Base-by-base conservation (phyloP, 2,888 invertebrate genomes). In the Caradrina kadenii region DNA sequence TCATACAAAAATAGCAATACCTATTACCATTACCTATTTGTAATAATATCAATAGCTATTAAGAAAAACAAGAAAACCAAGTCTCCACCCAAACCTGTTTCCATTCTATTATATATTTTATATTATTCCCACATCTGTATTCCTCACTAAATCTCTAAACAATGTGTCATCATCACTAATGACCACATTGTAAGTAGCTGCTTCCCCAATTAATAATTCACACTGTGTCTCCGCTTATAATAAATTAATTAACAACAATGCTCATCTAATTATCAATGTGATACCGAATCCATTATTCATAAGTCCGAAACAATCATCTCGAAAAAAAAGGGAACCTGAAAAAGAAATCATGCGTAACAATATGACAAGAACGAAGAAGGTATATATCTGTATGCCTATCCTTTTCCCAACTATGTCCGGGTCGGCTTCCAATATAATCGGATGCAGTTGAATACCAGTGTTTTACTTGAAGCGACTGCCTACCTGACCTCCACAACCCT, bases 231-330 rank as follows among this genome's bases (percentile, higher is more conserved):
- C 62, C 65, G 63, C 63, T 78, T 63, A 69, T 42, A 60, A 59
- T 56, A 63, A 26, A 77, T 73, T 66, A 74, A 77, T 70, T 74
- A 77, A 49, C 22, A 26, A 77, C 74, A 78, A 77, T 66, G 60
- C 77, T 55, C 59, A 70, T 66, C 70, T 78, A 63, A 77, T 78
- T 78, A 78, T 66, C 70, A 70, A 65, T 74, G 65, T 61, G 74
- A 52, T 61, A 70, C 63, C 22, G 42, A 63, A 63, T 78, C 53
- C 49, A 78, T 78, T 78, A 78, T 78, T 78, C 69, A 78, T 70
- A 26, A 74, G 59, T 52, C 31, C 39, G 74, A 74, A 78, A 63
- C 65, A 56, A 75, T 75, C 45, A 39, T 26, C 15, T 45, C 7
- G 31, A 70, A 62, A 3, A 45, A 45, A 78, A 45, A 45, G 15